Conservation (phyloP, 2,888 invertebrate genomes). For the Subacronicta megacephala region DNA sequence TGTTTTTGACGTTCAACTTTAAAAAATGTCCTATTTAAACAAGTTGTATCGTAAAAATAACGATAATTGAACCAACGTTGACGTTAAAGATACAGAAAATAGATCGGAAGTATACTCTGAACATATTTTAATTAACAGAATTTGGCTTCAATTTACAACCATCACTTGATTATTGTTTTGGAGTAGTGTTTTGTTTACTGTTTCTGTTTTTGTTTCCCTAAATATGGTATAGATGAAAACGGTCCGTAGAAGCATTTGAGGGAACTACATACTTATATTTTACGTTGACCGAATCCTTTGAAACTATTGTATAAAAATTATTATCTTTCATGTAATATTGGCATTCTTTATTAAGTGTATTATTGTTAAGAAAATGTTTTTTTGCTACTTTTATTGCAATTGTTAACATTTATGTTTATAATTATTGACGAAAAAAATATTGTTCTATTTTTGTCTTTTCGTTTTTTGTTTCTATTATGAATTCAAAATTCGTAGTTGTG, state of each 20-base stretch:
- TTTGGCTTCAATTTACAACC: neutral
- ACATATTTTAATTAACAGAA: neutral
- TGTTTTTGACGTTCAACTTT: too few species aligned
- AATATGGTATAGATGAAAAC: constrained; percentile 38
- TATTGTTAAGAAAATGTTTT: constrained; percentile 72
- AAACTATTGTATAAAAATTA: constrained; percentile 60
- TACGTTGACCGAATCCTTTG: constrained; percentile 62
- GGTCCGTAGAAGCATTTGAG: constrained; percentile 44
- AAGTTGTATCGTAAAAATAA: too few species aligned
- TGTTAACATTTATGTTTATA: constrained; percentile 76
- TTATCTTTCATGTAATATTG: constrained; percentile 63
- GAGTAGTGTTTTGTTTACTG: neutral
- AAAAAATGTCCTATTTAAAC: too few species aligned
- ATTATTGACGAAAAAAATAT: constrained; percentile 66
- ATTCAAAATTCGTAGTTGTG: constrained; percentile 90
- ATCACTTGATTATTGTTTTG: neutral
- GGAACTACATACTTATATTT: constrained; percentile 42
- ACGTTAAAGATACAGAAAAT: too few species aligned
- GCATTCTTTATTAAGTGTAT: constrained; percentile 74
- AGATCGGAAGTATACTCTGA: too few species aligned
- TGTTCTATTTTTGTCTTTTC: constrained; percentile 84
- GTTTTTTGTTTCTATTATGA: constrained; percentile 81
- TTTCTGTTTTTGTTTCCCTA: neutral
- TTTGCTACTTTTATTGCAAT: constrained; percentile 71
- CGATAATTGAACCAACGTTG: too few species aligned